Evolutionary conservation across 2,797 vertebrate species (phyloP), one percentile per base, ranked within the genome.

Genomic region (Australoheros facetus): DNA sequence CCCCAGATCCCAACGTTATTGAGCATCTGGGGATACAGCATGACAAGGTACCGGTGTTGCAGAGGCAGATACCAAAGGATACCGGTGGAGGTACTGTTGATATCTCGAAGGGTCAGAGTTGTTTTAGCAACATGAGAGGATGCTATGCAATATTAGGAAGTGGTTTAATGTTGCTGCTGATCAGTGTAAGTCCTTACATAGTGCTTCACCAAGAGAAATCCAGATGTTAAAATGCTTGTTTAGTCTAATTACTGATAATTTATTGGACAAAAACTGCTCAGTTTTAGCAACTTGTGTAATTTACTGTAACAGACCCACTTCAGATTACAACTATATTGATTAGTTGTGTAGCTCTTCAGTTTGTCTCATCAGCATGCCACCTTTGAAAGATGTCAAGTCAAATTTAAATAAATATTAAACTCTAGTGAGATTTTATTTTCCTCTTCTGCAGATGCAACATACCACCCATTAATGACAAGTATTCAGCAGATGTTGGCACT

Each of bases 381-480:
- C 48, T 69, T 69, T 69, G 48, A 69, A 69, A 69, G 1, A 51
- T 30, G 3, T 13, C 16, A 69, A 69, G 42, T 30, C 62, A 69
- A 51, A 48, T 66, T 16, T 48, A 66, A 45, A 51, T 30, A 28
- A 69, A 51, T 51, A 69, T 32, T 30, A 32, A 30, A 30, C 17
- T 51, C 45, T n/a, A 30, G 26, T 69, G 16, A 17, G 19, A 13
- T 1, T 7, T 56, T 21, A 45, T 48, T 62, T 21, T 30, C 34
- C 56, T 56, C 72, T 57, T 79, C 60, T 86, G 75, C 90, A 99
- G 98, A 87, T 99, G 98, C 93, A 99, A 99, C 91, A 97, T 99
- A 76, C 97, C 98, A 69, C 98, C 98, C 34, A 96, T 99, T 88
- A 97, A 96, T 72, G 96, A 97, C 62, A 97, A 98, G 86, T 99